These are phyloP conservation scores for Cassiopea xamachana DNA, from an alignment of 30 jellyfish, hydroid and myxozoan genomes.

Conservation along the genomic window DNA sequence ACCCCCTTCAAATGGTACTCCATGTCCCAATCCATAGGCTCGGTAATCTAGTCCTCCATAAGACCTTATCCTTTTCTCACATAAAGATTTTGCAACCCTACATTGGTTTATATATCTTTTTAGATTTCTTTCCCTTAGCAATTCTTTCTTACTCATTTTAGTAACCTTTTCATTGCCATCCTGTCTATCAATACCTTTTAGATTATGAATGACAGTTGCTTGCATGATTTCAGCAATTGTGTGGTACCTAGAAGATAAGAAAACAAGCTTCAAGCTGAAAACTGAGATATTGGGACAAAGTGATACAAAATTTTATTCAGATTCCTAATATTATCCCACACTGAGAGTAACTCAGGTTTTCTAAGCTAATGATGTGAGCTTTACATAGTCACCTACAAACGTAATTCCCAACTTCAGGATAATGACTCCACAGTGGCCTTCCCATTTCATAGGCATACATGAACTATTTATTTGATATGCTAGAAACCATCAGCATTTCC, in stretches of 20 bases:
- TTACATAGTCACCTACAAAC: too few species aligned
- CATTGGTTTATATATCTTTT: constrained; percentile 95
- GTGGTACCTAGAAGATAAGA: constrained; percentile 81
- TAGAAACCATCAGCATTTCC: too few species aligned
- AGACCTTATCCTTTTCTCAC: constrained; percentile 93
- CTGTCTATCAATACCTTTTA: constrained; percentile 77
- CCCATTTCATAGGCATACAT: too few species aligned
- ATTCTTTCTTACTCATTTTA: constrained; percentile 83
- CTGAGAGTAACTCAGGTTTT: too few species aligned
- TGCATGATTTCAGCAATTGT: constrained; percentile 99
- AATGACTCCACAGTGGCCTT: too few species aligned
- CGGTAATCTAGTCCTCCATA: constrained; percentile 98
- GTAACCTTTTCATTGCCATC: constrained; percentile 78
- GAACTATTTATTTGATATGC: too few species aligned
- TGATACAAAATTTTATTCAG: too few species aligned
- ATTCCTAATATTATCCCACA: too few species aligned
- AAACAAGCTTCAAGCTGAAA: too few species aligned
- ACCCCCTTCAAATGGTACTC: constrained; percentile 81
- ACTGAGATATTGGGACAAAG: too few species aligned
- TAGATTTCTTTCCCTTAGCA: constrained; percentile 90
- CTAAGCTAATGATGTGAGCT: too few species aligned
- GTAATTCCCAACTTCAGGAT: too few species aligned
- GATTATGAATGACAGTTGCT: constrained; percentile 97
- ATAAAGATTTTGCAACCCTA: constrained; percentile 93
- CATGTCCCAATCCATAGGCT: constrained; percentile 96